Conservation (phyloP, 2,888 invertebrate genomes). For the Odontothrips loti region DNA sequence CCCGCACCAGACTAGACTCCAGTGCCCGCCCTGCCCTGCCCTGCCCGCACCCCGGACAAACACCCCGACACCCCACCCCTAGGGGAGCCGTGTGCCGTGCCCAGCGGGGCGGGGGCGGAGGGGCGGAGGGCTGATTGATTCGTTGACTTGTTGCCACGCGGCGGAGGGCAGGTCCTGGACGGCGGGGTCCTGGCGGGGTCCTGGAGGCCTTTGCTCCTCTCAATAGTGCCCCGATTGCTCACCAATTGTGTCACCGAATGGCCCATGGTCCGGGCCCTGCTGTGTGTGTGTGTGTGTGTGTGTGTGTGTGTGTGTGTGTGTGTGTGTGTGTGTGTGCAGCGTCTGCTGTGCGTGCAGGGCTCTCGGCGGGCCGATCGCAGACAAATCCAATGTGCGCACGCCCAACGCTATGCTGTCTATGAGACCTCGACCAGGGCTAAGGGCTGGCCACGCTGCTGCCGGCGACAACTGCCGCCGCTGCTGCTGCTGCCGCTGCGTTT, state of each 20-base stretch:
- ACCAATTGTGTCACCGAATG: not conserved
- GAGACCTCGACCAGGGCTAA: not conserved
- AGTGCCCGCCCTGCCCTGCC: not conserved
- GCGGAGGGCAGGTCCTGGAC: no score
- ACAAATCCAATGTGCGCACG: not conserved
- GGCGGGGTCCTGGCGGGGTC: no score
- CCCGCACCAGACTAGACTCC: no score
- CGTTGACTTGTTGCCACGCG: not conserved
- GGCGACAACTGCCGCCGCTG: no score
- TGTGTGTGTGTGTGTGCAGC: no score
- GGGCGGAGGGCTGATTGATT: not conserved
- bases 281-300: no score
- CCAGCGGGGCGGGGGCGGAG: no score
- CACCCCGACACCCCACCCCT: no score
- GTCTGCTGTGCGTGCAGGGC: no score
- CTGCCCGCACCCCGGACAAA: not conserved
- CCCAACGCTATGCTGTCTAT: not conserved
- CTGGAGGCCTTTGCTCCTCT: not conserved
- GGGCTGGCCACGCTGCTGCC: not conserved
- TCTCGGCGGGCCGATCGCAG: not conserved
- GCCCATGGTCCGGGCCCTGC: not conserved
- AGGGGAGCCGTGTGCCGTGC: no score
- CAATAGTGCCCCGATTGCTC: conserved; percentile 11
- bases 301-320: no score
- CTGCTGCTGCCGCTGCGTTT: no score